Conservation (phyloP, 1,140 invertebrate genomes). For the Halyomorpha halys region DNA sequence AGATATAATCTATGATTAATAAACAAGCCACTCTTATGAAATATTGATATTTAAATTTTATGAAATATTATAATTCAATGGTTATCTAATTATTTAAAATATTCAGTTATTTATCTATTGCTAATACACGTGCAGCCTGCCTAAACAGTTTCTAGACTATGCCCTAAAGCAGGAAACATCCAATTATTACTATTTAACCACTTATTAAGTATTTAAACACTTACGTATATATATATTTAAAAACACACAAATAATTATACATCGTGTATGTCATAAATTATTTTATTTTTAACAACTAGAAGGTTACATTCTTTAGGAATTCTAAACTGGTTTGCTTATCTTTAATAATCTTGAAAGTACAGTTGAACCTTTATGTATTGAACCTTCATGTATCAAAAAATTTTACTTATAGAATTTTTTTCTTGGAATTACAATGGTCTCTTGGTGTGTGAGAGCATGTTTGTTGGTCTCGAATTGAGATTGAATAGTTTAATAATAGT, state of each 20-base stretch:
- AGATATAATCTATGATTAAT: too few species aligned
- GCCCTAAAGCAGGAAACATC: slow-evolving; percentile 5
- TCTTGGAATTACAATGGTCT: too few species aligned
- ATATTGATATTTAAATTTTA: too few species aligned
- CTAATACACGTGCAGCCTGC: slow-evolving; percentile 39
- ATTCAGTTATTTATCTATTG: slow-evolving; percentile 33
- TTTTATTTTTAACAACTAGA: background rate
- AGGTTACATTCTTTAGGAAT: background rate
- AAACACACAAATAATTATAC: background rate
- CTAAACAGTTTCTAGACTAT: slow-evolving; percentile 31
- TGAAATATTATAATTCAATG: too few species aligned
- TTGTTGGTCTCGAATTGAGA: too few species aligned
- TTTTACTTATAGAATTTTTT: too few species aligned
- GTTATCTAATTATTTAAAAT: too few species aligned
- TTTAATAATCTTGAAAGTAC: background rate
- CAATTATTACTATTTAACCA: background rate
- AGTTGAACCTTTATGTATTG: background rate
- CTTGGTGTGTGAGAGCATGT: too few species aligned
- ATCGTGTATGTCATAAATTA: background rate
- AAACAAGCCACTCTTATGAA: too few species aligned
- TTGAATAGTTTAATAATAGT: too few species aligned
- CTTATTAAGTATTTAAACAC: background rate
- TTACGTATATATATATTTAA: background rate
- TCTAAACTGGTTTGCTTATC: background rate
- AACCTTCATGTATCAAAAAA: too few species aligned